These are phyloP conservation scores for Platysternon megacephalum DNA, from an alignment of 2,113 vertebrate species.

Conservation along the genomic window DNA sequence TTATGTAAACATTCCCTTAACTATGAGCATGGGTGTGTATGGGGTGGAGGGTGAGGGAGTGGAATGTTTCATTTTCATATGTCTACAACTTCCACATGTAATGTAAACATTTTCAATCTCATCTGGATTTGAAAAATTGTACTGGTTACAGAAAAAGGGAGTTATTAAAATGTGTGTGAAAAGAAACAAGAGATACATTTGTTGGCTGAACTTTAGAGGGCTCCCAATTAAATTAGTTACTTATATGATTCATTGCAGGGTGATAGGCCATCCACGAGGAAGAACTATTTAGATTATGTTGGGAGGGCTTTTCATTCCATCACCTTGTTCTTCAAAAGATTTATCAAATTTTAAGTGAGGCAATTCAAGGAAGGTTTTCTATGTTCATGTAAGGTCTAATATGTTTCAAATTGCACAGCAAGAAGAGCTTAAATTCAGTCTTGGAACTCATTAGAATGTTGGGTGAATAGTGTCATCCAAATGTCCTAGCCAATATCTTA, in stretches of 20 bases:
- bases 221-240: conserved; percentile 41
- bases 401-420: background rate
- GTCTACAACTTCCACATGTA: background rate
- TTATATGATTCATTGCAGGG: background rate
- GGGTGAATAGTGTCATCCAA: background rate
- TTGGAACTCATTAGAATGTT: background rate
- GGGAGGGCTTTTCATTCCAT: background rate
- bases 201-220: background rate
- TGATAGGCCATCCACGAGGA: background rate
- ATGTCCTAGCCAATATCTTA: background rate
- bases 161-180: background rate
- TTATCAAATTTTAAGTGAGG: background rate
- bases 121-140: conserved; percentile 3
- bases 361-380: background rate
- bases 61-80: background rate
- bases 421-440: background rate
- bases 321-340: background rate
- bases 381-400: conserved; percentile 25
- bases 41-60: background rate
- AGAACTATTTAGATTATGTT: background rate
- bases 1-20: background rate
- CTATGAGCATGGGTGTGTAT: background rate
- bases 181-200: background rate
- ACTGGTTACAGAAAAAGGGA: background rate
- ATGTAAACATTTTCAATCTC: background rate